These are phyloP conservation scores for Caenorhabditis panamensis DNA, from an alignment of 2,888 invertebrate species.

Conservation along the genomic window DNA sequence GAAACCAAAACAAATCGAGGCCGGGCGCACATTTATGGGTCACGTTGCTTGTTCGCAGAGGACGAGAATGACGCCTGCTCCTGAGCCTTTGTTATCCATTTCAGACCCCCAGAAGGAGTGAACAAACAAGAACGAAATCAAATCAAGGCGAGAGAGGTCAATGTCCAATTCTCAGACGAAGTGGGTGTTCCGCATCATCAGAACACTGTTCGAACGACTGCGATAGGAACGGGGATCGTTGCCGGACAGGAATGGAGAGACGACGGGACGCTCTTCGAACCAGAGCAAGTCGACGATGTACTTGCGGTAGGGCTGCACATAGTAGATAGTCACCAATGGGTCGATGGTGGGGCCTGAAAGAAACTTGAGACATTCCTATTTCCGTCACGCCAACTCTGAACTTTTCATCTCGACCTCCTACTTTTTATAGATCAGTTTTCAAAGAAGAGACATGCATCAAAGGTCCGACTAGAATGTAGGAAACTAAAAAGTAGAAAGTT, in stretches of 20 bases:
- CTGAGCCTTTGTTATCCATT: constrained; percentile 19
- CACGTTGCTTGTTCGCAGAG: constrained; percentile 43
- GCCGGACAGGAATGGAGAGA: constrained; percentile 40
- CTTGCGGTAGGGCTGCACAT: constrained; percentile 63
- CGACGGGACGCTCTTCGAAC: constrained; percentile 42
- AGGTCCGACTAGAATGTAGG: no score
- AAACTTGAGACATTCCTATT: constrained; percentile 14
- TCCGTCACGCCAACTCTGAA: constrained; percentile 4
- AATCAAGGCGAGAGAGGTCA: constrained; percentile 17
- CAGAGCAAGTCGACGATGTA: constrained; percentile 51
- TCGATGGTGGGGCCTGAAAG: constrained; percentile 56
- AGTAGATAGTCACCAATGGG: constrained; percentile 63
- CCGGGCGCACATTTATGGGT: constrained; percentile 21
- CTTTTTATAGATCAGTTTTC: neutral
- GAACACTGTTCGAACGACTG: constrained; percentile 47
- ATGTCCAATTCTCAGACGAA: constrained; percentile 50
- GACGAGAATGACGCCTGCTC: constrained; percentile 33
- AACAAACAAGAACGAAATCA: constrained; percentile 4
- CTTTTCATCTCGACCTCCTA: constrained; percentile 5
- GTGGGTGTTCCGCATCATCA: constrained; percentile 55
- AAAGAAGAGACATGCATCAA: no score
- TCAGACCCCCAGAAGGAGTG: constrained; percentile 5
- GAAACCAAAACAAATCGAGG: constrained; percentile 28
- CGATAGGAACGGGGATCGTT: constrained; percentile 44
- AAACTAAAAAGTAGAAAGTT: no score